Base-by-base conservation (phyloP, 2,888 invertebrate species). In the Cyclophora punctaria region DNA sequence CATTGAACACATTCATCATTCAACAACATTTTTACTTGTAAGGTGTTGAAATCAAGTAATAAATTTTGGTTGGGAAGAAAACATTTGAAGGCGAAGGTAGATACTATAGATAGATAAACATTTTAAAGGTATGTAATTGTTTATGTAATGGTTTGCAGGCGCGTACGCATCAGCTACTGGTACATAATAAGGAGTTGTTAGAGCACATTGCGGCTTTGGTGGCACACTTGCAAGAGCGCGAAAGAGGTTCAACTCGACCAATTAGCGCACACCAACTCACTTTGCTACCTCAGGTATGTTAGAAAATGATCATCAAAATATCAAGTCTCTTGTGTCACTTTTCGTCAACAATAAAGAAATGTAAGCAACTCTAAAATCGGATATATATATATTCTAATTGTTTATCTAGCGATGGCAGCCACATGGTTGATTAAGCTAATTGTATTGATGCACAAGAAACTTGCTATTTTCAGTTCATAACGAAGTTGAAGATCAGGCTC, bases 201-300 rank as follows among this genome's bases (percentile, higher is more conserved):
- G 98, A 98, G 73, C 98, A 99, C 80, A 96, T 99, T 69, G 95
- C 96, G 44, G 94, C 95, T 6, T 88, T 99, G 65, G 97, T 98
- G 7, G 91, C 94, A 3, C 94, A 96, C 64, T 91, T 98, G 56
- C 96, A 96, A 71, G 95, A 96, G 59, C 92, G 96, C 59, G 98
- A 98, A 70, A 90, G 92, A 48, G 88, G 90, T 7, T 71, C 81
- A 5, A 79, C 90, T 61, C 83, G 91, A 57, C 82, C 86, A 43
- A 85, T 89, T 66, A 87, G 68, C 64, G 91, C 89, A 44, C 90
- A 91, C 34, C 91, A 91, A 65, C 89, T 91, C 62, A 90, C 92
- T 40, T 90, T 93, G 77, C 87, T 93, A 64, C 93, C 94, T 48
- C 95, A 95, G 92, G 93, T 85, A 60, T 34, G 56, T 20, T 20